Percentiles rank a stretch among this genome's conserved stretches.
These are phyloP conservation scores for Trinorchestia longiramus DNA, from an alignment of 1,140 invertebrate genomes.

Conservation along the genomic window DNA sequence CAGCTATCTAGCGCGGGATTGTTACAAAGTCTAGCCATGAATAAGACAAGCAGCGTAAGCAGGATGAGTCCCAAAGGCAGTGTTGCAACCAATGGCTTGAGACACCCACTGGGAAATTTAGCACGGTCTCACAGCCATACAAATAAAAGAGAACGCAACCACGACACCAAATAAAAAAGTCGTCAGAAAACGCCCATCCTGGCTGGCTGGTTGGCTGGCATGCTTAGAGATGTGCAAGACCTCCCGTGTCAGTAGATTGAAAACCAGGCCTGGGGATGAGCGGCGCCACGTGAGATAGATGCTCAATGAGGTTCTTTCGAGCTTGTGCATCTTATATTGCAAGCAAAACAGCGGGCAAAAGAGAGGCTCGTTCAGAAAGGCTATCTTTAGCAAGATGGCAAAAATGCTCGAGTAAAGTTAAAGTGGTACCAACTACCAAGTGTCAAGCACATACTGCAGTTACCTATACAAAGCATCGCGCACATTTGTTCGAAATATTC, in stretches of 20 bases:
- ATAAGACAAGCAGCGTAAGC: conserved; percentile 33
- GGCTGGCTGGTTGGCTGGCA: neutral
- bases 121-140: neutral
- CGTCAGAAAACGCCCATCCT: conserved; percentile 13
- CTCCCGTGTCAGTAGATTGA: conserved; percentile 14
- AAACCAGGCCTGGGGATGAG: conserved; percentile 24
- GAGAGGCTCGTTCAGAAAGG: neutral
- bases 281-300: neutral
- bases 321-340: neutral
- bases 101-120: conserved; percentile 45
- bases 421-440: too few relatives aligned
- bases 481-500: neutral
- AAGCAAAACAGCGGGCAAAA: neutral
- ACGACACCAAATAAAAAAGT: conserved; percentile 42
- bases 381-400: neutral
- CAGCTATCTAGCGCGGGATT: neutral
- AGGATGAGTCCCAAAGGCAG: conserved; percentile 15
- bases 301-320: neutral
- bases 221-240: conserved; percentile 12
- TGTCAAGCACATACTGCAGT: neutral
- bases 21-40: conserved; percentile 43
- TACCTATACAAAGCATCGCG: neutral
- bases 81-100: conserved; percentile 38
- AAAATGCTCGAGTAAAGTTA: neutral
- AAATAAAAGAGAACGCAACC: neutral